Evolutionary conservation across 2,113 vertebrate species (phyloP).

Genomic region (Miniopterus natalensis): DNA sequence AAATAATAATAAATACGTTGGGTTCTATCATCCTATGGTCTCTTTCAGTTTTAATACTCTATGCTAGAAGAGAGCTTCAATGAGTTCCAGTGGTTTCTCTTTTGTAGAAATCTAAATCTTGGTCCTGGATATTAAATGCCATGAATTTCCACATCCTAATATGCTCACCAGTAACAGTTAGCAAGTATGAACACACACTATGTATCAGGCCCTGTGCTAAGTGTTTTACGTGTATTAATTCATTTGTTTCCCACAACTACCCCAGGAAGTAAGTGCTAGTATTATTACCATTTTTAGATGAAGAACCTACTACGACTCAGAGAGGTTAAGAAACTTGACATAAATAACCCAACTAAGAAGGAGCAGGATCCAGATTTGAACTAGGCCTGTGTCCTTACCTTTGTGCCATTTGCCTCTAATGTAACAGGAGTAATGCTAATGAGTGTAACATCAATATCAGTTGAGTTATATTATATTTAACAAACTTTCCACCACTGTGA

Average conservation of each 20-base stretch:
- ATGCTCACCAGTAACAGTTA: background rate
- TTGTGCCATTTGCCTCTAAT: background rate
- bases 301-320: background rate
- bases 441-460: background rate
- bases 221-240: background rate
- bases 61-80: background rate
- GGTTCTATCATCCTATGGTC: background rate
- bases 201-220: background rate
- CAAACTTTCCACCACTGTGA: background rate
- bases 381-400: background rate
- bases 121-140: background rate
- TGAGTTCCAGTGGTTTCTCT: background rate
- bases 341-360: background rate
- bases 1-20: background rate
- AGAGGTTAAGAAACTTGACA: background rate
- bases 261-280: background rate
- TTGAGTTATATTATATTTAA: background rate
- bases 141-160: slow-evolving; percentile 14
- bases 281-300: background rate
- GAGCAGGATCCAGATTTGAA: background rate
- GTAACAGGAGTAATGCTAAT: background rate
- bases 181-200: background rate
- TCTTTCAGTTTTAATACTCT: background rate
- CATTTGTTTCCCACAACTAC: background rate
- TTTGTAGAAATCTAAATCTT: slow-evolving; percentile 1